Evolutionary conservation across 1,140 invertebrate species (phyloP).

Genomic region (Cotesia chilonis): DNA sequence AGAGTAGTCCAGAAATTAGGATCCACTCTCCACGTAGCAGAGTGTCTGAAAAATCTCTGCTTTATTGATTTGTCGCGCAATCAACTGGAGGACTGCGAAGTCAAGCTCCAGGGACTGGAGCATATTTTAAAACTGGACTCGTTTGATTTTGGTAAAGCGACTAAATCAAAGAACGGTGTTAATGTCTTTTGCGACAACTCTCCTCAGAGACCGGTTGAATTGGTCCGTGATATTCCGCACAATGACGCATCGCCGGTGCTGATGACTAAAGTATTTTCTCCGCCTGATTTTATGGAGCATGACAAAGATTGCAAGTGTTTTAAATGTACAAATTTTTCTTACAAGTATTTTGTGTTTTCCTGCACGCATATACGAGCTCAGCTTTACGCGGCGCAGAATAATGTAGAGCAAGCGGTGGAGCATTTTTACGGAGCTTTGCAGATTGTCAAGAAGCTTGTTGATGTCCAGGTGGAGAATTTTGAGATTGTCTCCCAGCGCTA

Average conservation of each 20-base stretch:
- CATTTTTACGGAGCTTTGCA: slow-evolving; percentile 55
- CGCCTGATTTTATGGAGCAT: slow-evolving; percentile 53
- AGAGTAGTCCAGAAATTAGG: slow-evolving; percentile 50
- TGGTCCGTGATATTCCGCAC: slow-evolving; percentile 41
- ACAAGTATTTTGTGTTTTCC: slow-evolving; percentile 54
- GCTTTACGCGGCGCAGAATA: slow-evolving; percentile 49
- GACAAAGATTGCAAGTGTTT: slow-evolving; percentile 51
- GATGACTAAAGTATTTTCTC: slow-evolving; percentile 44
- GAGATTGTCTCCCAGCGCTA: slow-evolving; percentile 31
- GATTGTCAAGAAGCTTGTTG: slow-evolving; percentile 43
- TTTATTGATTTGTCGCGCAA: slow-evolving; percentile 53
- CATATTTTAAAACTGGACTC: slow-evolving; percentile 54
- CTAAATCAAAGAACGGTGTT: background rate
- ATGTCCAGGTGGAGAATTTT: slow-evolving; percentile 4
- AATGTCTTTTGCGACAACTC: slow-evolving; percentile 16
- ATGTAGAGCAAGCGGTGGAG: slow-evolving; percentile 44
- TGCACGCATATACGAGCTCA: slow-evolving; percentile 54
- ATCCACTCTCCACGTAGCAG: slow-evolving; percentile 50
- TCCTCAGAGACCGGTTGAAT: slow-evolving; percentile 28
- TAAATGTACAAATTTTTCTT: slow-evolving; percentile 50
- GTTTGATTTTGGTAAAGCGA: slow-evolving; percentile 41
- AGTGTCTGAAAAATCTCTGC: slow-evolving; percentile 53
- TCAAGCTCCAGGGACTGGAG: slow-evolving; percentile 56
- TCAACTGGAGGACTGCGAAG: slow-evolving; percentile 52
- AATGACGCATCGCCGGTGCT: slow-evolving; percentile 52